Evolutionary conservation across 2,888 invertebrate genomes (phyloP), one percentile per base, ranked within the genome.

Genomic region (Diarsia dahlii): DNA sequence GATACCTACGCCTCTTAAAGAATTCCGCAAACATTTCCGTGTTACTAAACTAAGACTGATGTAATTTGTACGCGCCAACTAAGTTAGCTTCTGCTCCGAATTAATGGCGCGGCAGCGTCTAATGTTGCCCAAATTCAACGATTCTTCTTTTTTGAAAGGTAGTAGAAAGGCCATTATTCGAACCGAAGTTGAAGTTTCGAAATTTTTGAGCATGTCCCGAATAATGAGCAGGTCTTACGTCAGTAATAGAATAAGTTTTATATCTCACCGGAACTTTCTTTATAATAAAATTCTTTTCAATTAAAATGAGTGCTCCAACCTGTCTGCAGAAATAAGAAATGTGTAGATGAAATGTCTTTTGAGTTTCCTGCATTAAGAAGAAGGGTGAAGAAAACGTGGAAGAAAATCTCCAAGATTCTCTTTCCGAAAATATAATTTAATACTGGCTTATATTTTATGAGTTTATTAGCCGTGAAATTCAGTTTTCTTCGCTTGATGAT

Each of bases 41-140:
- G 90, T 91, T 89, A 89, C 91, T 89, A 89, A 93, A 93, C 93
- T 93, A 93, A 93, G 93, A 93, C 90, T 91, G 91, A 93, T 93
- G 93, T 94, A 92, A 94, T 94, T 94, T 93, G 91, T 92, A 89
- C 89, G 88, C 88, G 84, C 86, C 87, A 91, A 91, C 90, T 90
- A 89, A 92, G 91, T 91, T 93, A 92, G 91, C 92, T 92, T 91
- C 84, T 91, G 91, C 82, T 85, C 89, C 77, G 89, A 94, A 93
- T 94, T 94, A 94, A 95, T 94, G 95, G 91, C 85, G 89, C 91
- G 89, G 86, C 89, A 87, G 88, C 82, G 78, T 91, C 88, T 91
- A 90, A 90, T 91, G 90, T 90, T 89, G 80, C 87, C 88, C 76
- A 89, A 92, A 91, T 90, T 90, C 87, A 84, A 80, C 85, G 83